Evolutionary conservation across 2,113 vertebrate species (phyloP).

Genomic region (Azemiops feae): DNA sequence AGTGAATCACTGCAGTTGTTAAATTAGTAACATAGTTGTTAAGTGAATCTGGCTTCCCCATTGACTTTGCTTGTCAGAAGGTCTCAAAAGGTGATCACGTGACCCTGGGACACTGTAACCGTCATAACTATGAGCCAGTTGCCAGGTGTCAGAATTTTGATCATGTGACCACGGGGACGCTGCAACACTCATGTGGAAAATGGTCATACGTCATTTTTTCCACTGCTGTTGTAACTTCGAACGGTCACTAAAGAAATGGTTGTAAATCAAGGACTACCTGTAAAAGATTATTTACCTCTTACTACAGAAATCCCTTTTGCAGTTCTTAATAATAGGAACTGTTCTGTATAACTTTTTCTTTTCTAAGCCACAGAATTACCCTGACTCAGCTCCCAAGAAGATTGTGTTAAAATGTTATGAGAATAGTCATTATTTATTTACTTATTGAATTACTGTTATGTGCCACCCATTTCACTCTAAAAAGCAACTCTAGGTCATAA

Average conservation of each 20-base stretch:
- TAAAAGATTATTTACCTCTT: too few relatives aligned
- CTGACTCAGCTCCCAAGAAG: not conserved
- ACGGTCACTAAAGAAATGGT: not conserved
- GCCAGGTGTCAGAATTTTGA: not conserved
- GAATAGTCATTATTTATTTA: too few relatives aligned
- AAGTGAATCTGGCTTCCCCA: not conserved
- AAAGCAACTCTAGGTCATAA: too few relatives aligned
- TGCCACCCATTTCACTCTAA: too few relatives aligned
- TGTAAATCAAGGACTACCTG: not conserved
- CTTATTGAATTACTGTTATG: too few relatives aligned
- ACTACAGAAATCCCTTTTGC: not conserved
- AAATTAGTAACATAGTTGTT: not conserved
- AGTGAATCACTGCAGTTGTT: not conserved
- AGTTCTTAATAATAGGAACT: not conserved
- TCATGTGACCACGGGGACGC: not conserved
- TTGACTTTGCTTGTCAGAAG: not conserved
- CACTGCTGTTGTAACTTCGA: not conserved
- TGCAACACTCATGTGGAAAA: not conserved
- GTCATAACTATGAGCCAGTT: not conserved
- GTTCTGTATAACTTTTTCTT: not conserved
- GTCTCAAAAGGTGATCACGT: not conserved
- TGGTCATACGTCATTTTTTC: not conserved
- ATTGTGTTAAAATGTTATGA: not conserved
- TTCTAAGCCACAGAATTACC: too few relatives aligned
- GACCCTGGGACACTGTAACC: not conserved